phyloP scores from a whole-genome alignment of 2,797 vertebrate genomes.

The Gymnopithys bicolor region DNA sequence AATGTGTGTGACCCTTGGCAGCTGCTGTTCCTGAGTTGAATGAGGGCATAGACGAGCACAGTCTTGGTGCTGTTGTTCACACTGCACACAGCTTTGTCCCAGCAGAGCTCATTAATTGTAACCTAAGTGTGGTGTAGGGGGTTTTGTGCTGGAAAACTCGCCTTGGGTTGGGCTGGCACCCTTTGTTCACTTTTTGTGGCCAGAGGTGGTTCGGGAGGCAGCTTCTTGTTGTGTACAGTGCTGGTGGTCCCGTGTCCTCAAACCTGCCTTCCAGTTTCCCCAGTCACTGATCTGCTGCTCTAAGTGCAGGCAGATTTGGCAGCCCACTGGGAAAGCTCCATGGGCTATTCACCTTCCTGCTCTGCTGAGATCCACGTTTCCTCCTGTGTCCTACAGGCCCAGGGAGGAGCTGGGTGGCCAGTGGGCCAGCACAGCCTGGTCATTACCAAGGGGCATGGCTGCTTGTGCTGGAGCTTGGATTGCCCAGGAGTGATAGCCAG shows the following conservation, averaged over 20 bases:
- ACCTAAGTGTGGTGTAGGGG: background rate
- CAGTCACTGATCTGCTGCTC: background rate
- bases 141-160: background rate
- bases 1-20: background rate
- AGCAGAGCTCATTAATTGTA: background rate
- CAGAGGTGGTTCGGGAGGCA: background rate
- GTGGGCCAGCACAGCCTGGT: background rate
- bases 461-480: background rate
- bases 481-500: background rate
- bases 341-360: background rate
- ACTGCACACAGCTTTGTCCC: background rate
- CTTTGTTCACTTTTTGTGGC: background rate
- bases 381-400: background rate
- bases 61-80: background rate
- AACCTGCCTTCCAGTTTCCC: background rate
- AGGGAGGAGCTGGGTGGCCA: background rate
- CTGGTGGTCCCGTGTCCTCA: background rate
- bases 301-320: background rate
- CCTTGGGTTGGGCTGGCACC: background rate
- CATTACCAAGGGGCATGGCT: background rate
- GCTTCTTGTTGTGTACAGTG: background rate
- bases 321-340: background rate
- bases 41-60: background rate
- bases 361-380: background rate
- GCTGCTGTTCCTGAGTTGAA: slow-evolving; percentile 12